A percentile compares a stretch with the other conserved stretches of the same genome.
phyloP scores from a whole-genome alignment of 37 sponge, comb jelly and placozoan genomes.

The Cliona cf. orientalis region DNA sequence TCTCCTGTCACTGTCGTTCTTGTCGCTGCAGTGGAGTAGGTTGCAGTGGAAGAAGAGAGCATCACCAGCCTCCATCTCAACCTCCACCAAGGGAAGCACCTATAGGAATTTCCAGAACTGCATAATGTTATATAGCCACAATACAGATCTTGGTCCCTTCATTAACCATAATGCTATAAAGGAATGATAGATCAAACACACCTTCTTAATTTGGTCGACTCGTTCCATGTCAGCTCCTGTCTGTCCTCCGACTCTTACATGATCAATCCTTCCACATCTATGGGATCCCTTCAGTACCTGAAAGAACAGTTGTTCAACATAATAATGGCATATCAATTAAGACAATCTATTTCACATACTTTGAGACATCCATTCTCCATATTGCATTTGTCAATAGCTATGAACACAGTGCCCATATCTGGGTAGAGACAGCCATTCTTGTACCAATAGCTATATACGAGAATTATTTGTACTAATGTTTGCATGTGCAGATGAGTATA shows the following conservation, averaged over 20 bases:
- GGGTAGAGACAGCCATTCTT: constrained; percentile 91
- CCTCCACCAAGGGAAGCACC: constrained; percentile 66
- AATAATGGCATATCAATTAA: no score
- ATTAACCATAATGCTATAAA: no score
- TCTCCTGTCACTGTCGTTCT: constrained; percentile 80
- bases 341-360: no score
- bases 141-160: no score
- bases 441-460: constrained; percentile 86
- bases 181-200: no score
- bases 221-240: constrained; percentile 87
- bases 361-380: constrained; percentile 93
- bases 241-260: constrained; percentile 77
- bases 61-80: constrained; percentile 80
- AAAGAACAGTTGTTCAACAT: no score
- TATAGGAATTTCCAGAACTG: no score
- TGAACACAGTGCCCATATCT: constrained; percentile 87
- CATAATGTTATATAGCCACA: no score
- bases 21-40: constrained; percentile 80
- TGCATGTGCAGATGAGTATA: no score
- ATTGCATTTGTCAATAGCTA: constrained; percentile 88
- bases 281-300: constrained; percentile 90
- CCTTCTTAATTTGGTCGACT: constrained; percentile 72
- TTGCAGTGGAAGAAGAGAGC: constrained; percentile 92
- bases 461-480: no score
- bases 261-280: constrained; percentile 79